Conservation (phyloP, 2,113 vertebrate genomes). For the Sprattus sprattus region DNA sequence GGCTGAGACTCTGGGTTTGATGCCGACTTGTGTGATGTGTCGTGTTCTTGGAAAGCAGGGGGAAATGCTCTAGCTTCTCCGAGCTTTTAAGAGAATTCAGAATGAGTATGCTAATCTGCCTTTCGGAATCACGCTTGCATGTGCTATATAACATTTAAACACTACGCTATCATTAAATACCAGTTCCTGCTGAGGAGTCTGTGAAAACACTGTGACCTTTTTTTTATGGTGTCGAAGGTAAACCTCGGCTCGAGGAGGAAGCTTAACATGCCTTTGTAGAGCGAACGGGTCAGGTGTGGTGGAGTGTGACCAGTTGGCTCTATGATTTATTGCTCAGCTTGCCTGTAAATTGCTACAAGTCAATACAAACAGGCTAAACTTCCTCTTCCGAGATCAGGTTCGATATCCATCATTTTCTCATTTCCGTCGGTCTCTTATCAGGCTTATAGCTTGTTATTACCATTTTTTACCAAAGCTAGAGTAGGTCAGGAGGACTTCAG, state of each 20-base stretch:
- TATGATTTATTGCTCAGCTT: constrained; percentile 48
- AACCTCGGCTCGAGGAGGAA: not conserved
- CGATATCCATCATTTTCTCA: constrained; percentile 67
- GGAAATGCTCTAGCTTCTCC: not conserved
- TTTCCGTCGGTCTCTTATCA: constrained; percentile 63
- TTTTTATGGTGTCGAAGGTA: not conserved
- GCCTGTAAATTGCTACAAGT: constrained; percentile 49
- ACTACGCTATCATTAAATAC: constrained; percentile 41
- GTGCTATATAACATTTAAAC: constrained; percentile 38
- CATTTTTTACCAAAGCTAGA: constrained; percentile 29
- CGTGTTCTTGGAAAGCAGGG: not conserved
- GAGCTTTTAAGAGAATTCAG: constrained; percentile 38
- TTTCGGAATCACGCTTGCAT: constrained; percentile 38
- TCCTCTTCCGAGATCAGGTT: constrained; percentile 60
- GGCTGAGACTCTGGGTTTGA: not conserved
- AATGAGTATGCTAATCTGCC: constrained; percentile 45
- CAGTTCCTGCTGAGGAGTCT: not conserved
- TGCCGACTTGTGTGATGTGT: not conserved
- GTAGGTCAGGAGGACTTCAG: not conserved
- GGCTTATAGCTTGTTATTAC: constrained; percentile 66
- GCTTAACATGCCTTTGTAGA: not conserved
- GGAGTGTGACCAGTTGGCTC: constrained; percentile 15
- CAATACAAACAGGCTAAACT: constrained; percentile 54
- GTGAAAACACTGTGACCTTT: not conserved
- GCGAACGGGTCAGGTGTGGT: constrained; percentile 4